These are phyloP conservation scores for Aphis gossypii DNA, from an alignment of 1,140 invertebrate species.

Conservation along the genomic window DNA sequence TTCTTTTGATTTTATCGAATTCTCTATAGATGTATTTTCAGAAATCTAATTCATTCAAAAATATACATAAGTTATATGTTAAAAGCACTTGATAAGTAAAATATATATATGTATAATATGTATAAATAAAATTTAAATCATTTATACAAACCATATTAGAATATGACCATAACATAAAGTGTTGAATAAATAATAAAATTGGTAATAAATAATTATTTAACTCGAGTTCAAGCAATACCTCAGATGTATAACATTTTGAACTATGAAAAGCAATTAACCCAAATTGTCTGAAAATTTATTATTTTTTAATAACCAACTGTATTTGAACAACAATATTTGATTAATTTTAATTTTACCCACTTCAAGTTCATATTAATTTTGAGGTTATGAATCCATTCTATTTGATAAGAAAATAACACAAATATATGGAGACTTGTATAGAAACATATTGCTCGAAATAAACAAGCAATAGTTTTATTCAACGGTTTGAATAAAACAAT, in stretches of 20 bases:
- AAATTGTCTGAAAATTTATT: slow-evolving; percentile 4
- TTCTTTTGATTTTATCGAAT: neutral
- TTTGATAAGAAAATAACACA: neutral
- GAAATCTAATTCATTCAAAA: neutral
- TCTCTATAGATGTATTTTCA: neutral
- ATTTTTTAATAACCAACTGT: neutral
- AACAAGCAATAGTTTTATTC: neutral
- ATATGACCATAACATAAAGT: neutral
- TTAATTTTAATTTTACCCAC: neutral
- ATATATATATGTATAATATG: neutral
- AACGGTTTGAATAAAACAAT: neutral
- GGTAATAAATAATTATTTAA: neutral
- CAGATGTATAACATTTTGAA: neutral
- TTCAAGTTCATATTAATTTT: neutral
- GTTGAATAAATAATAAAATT: neutral
- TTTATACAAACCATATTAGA: neutral
- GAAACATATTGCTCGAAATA: neutral
- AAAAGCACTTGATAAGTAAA: neutral
- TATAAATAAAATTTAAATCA: neutral
- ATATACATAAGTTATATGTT: neutral
- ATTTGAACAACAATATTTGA: neutral
- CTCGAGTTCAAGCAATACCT: neutral
- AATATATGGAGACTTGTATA: neutral
- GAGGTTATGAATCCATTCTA: neutral
- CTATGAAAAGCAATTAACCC: neutral